phyloP scores from a whole-genome alignment of 2,113 vertebrate species.

The Oxygymnocypris stewartii region DNA sequence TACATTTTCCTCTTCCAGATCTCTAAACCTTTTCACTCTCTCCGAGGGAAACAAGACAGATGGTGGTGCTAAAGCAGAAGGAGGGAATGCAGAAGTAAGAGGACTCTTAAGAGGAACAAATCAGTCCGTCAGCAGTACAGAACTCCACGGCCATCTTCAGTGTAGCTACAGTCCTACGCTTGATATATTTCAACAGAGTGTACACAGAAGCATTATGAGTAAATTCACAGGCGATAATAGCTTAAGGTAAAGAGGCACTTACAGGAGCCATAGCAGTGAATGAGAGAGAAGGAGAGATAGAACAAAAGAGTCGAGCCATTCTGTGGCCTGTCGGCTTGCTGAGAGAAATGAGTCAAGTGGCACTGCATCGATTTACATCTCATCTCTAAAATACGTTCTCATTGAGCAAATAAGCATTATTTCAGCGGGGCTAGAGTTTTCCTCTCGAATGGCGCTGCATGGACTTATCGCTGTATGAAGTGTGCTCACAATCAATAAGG shows the following conservation, averaged over 20 bases:
- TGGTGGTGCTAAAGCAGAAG: conserved; percentile 26
- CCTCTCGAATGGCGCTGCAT: not conserved
- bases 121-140: conserved; percentile 8
- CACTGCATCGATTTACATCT: conserved; percentile 69
- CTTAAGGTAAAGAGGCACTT: conserved; percentile 41
- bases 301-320: conserved; percentile 2
- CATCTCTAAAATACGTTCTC: conserved; percentile 72
- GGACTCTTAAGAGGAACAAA: not conserved
- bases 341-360: conserved; percentile 42
- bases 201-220: conserved; percentile 24
- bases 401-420: conserved; percentile 72
- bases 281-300: conserved; percentile 4
- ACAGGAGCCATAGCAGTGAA: not conserved
- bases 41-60: conserved; percentile 36
- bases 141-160: not conserved
- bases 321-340: conserved; percentile 5
- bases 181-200: conserved; percentile 28
- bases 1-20: conserved; percentile 22
- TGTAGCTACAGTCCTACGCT: not conserved
- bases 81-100: not conserved
- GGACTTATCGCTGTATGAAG: not conserved
- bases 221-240: conserved; percentile 31
- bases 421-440: conserved; percentile 56
- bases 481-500: conserved; percentile 1
- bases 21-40: conserved; percentile 42